Evolutionary conservation across 2,113 vertebrate genomes (phyloP).

Genomic region (Saguinus imperator): DNA sequence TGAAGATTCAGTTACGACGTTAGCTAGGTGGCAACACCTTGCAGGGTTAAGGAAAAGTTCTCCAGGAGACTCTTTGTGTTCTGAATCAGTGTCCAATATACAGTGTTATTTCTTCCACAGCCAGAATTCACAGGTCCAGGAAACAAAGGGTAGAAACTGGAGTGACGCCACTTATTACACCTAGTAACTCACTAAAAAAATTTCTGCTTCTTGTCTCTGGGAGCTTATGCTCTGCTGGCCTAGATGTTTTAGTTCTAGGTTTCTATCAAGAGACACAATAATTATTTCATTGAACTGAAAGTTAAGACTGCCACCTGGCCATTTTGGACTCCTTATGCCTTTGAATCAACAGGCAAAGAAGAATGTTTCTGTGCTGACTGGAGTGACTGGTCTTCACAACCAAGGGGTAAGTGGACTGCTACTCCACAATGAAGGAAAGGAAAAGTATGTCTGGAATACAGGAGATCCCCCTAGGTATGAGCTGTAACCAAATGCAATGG

Average conservation of each 20-base stretch:
- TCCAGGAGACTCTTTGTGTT: neutral
- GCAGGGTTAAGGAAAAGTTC: neutral
- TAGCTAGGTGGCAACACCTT: neutral
- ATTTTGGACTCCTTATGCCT: neutral
- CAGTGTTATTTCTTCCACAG: neutral
- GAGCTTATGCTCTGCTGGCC: neutral
- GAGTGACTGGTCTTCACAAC: neutral
- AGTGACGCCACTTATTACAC: neutral
- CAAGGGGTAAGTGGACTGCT: neutral
- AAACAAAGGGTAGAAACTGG: neutral
- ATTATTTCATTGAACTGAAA: slow-evolving; percentile 33
- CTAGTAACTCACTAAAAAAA: neutral
- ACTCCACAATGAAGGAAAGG: neutral
- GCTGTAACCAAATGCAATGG: neutral
- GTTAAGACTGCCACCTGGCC: neutral
- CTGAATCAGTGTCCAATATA: neutral
- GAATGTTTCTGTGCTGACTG: neutral
- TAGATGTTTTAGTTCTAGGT: slow-evolving; percentile 10
- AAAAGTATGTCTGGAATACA: neutral
- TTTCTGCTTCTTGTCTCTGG: slow-evolving; percentile 2
- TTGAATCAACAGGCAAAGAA: slow-evolving; percentile 38
- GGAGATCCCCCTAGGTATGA: neutral
- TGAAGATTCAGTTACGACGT: neutral
- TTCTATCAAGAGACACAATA: neutral
- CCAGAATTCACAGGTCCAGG: neutral